phyloP scores from a whole-genome alignment of 2,797 vertebrate genomes.

The Acanthiza pusilla region DNA sequence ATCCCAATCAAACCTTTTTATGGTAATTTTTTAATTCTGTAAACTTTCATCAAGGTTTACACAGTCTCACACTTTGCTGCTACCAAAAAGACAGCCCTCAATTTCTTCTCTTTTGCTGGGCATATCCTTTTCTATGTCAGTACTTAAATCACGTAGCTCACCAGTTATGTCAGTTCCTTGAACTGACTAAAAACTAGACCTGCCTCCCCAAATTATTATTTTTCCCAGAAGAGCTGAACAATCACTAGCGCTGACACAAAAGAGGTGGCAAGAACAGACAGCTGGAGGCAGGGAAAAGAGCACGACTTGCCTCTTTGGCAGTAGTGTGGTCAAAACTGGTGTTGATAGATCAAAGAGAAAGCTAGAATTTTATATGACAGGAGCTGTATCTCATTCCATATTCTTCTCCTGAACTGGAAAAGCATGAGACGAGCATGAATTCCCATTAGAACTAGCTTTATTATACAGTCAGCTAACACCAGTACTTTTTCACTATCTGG shows the following conservation, averaged over 20 bases:
- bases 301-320: constrained; percentile 30
- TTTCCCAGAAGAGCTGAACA: constrained; percentile 16
- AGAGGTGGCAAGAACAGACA: constrained; percentile 48
- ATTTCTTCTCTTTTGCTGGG: background rate
- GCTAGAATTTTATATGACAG: constrained; percentile 39
- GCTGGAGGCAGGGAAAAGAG: constrained; percentile 47
- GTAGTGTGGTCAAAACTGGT: constrained; percentile 30
- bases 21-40: background rate
- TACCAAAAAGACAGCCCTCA: background rate
- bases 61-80: background rate
- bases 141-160: background rate
- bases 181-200: constrained; percentile 10
- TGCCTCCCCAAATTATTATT: constrained; percentile 34
- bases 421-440: constrained; percentile 33
- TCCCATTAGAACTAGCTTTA: constrained; percentile 43
- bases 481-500: constrained; percentile 23
- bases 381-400: constrained; percentile 12
- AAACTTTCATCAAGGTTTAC: background rate
- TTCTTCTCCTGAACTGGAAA: constrained; percentile 30
- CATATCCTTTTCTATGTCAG: background rate
- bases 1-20: background rate
- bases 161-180: constrained; percentile 27
- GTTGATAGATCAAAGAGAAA: constrained; percentile 41
- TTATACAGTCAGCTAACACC: constrained; percentile 32
- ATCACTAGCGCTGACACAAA: background rate